A percentile compares a stretch with the other conserved stretches of the same genome.
Conservation (phyloP, 2,113 vertebrate species). For the Sciurus niger region DNA sequence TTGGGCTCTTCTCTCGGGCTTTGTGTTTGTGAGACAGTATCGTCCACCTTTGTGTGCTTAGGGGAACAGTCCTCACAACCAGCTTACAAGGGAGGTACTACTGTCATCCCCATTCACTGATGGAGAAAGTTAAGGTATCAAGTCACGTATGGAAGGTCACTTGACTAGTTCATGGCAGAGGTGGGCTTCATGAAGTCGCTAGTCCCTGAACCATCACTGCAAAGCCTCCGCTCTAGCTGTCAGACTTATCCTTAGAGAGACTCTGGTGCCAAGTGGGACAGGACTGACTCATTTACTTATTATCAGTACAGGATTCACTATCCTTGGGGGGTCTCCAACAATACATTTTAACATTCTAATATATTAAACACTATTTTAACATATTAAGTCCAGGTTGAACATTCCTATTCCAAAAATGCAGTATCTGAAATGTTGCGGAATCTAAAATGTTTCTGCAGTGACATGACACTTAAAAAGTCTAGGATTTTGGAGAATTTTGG, state of each 20-base stretch:
- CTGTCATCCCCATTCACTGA: too few relatives aligned
- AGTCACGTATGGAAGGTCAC: not conserved
- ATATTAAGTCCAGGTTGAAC: not conserved
- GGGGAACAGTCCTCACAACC: not conserved
- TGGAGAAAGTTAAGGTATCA: not conserved
- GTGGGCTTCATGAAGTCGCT: accelerated
- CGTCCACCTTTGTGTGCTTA: not conserved
- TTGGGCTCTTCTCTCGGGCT: not conserved
- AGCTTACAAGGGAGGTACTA: not conserved
- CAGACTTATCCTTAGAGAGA: accelerated
- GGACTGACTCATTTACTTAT: not conserved
- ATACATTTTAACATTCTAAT: not conserved
- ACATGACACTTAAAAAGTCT: not conserved
- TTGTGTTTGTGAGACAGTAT: not conserved
- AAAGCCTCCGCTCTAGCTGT: not conserved
- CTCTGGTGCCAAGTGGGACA: too few relatives aligned
- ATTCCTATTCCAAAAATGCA: not conserved
- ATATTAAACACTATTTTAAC: not conserved
- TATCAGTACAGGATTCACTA: not conserved
- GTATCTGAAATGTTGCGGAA: not conserved
- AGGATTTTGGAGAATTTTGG: not conserved
- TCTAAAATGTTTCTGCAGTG: not conserved
- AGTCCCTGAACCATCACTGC: too few relatives aligned
- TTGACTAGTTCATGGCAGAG: not conserved
- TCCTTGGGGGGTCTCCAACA: not conserved